phyloP scores from a whole-genome alignment of 2,113 vertebrate species.

The Poeciliopsis retropinna region DNA sequence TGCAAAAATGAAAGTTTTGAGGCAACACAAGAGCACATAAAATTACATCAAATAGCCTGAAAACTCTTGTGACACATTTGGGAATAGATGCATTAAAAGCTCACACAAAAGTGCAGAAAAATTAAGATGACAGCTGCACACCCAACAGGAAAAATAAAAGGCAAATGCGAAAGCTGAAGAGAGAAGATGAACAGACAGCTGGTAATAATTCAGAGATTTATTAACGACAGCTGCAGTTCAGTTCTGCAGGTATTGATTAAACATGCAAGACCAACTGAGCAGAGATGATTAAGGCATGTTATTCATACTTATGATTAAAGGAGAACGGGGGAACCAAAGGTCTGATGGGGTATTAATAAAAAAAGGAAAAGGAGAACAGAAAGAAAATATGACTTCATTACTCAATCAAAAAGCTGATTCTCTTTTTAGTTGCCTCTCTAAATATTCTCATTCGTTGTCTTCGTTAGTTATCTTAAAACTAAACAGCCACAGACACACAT shows the following conservation, averaged over 20 bases:
- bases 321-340: neutral
- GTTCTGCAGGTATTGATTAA: constrained; percentile 12
- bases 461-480: neutral
- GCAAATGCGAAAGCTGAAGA: neutral
- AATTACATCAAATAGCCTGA: constrained; percentile 64
- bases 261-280: constrained; percentile 7
- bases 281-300: constrained; percentile 28
- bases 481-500: too few relatives aligned
- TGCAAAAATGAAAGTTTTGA: constrained; percentile 50
- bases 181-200: neutral
- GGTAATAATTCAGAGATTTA: constrained; percentile 26
- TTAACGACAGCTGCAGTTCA: constrained; percentile 25
- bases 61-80: constrained; percentile 41
- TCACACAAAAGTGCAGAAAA: constrained; percentile 6
- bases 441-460: neutral
- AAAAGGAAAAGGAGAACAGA: constrained; percentile 12
- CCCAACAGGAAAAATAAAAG: neutral
- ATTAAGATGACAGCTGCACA: constrained; percentile 25
- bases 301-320: constrained; percentile 34
- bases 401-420: neutral
- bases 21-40: constrained; percentile 9
- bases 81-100: constrained; percentile 34
- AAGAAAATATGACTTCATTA: neutral
- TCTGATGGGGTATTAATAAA: constrained; percentile 3
- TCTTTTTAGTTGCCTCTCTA: neutral